phyloP scores from a whole-genome alignment of 2,888 invertebrate genomes.

The Andrena chrysosceles region DNA sequence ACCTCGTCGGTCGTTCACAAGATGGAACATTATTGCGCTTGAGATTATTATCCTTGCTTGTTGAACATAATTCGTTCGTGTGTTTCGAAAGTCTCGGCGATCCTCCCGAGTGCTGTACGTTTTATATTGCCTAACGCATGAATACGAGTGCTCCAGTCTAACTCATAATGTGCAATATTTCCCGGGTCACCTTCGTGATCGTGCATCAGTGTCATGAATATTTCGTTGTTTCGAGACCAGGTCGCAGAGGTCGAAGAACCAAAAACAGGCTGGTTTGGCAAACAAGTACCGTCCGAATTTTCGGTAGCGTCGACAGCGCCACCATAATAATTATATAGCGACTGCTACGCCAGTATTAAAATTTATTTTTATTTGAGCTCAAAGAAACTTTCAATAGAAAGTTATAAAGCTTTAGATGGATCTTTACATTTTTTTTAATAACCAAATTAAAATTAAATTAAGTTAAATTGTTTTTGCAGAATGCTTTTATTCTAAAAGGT shows the following conservation, averaged over 20 bases:
- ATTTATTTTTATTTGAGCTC: not conserved
- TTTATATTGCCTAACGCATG: slow-evolving; percentile 64
- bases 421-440: too few species aligned
- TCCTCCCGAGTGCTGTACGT: slow-evolving; percentile 59
- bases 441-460: too few species aligned
- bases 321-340: not conserved
- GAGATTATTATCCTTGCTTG: slow-evolving; percentile 70
- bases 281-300: not conserved
- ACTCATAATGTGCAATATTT: slow-evolving; percentile 63
- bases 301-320: not conserved
- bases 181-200: slow-evolving; percentile 71
- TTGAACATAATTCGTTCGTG: slow-evolving; percentile 69
- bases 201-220: slow-evolving; percentile 63
- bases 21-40: slow-evolving; percentile 66
- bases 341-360: not conserved
- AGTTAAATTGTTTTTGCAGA: too few species aligned
- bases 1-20: slow-evolving; percentile 60
- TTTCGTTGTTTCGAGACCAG: slow-evolving; percentile 32
- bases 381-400: not conserved
- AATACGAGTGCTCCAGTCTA: slow-evolving; percentile 57
- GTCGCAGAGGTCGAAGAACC: not conserved
- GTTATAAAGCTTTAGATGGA: too few species aligned
- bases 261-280: slow-evolving; percentile 11
- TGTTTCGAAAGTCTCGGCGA: slow-evolving; percentile 65
- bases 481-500: too few species aligned